Percentiles rank a stretch among this genome's conserved stretches.
These are phyloP conservation scores for Micropoecilia bifurca DNA, from an alignment of 2,797 vertebrate species.

Conservation along the genomic window DNA sequence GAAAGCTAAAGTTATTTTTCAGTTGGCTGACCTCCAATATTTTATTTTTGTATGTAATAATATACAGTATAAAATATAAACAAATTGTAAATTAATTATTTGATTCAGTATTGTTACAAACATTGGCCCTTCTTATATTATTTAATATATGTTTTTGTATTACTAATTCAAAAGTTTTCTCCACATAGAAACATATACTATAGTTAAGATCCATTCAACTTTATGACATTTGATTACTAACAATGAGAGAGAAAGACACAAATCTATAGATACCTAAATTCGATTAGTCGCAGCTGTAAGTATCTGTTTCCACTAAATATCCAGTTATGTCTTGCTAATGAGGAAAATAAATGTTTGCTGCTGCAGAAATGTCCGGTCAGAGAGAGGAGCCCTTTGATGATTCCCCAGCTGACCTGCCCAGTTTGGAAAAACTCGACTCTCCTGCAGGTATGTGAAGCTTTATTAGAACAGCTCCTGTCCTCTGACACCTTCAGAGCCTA, in stretches of 20 bases:
- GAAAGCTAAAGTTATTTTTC: neutral
- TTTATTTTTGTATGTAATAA: neutral
- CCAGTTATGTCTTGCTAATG: conserved; percentile 6
- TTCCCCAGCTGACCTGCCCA: conserved; percentile 62
- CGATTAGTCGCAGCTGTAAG: neutral
- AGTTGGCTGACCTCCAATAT: neutral
- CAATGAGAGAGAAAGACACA: neutral
- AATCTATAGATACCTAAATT: neutral
- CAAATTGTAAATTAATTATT: neutral
- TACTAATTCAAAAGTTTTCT: neutral
- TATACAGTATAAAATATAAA: neutral
- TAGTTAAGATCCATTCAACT: neutral
- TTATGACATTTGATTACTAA: neutral
- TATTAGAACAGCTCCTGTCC: conserved; percentile 46
- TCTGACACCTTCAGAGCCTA: conserved; percentile 38
- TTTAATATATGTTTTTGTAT: neutral
- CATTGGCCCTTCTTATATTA: neutral
- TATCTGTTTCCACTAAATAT: neutral
- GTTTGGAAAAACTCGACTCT: conserved; percentile 68
- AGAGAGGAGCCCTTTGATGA: conserved; percentile 40
- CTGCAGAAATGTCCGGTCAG: conserved; percentile 59
- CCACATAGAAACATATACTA: neutral
- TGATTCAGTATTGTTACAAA: neutral
- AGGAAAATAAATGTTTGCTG: conserved; percentile 27
- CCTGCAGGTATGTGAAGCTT: conserved; percentile 64